Evolutionary conservation across 2,797 vertebrate genomes (phyloP), one percentile per base, ranked within the genome.

Genomic region (Trematomus bernacchii): DNA sequence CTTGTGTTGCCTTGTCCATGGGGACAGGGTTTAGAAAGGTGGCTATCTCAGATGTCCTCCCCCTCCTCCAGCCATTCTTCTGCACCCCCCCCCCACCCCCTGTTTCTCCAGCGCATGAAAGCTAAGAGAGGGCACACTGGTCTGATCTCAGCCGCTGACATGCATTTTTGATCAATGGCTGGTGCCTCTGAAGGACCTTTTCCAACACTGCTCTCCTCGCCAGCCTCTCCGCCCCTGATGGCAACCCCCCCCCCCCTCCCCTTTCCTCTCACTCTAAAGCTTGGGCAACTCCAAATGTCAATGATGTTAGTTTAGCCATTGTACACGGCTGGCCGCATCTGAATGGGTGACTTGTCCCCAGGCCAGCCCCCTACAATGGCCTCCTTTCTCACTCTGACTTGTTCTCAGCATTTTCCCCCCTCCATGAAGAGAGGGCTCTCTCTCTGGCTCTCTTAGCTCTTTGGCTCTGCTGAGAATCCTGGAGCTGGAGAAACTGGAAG

Each of bases 281-380:
- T 91, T 76, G 71, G 82, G 92, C 93, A 91, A 91, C 92, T 95
- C 94, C 91, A 94, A 93, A 96, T 93, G 95, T 95, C 96, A 94
- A 87, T 92, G 94, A 95, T 97, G 96, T 98, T 97, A 96, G 96
- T 98, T 98, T 98, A 96, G 96, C 96, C 94, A 97, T 98, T 97
- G 96, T 92, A 90, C 96, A 97, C 70, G 96, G 96, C 96, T 97
- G 94, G 96, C 94, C 95, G 95, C 90, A 83, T 95, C 95, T 96
- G 95, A 97, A 97, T 96, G 96, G 93, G 87, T 87, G 75, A 95
- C 94, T 95, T 97, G 96, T 97, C 96, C 96, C 94, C 91, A 84
- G 93, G 90, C 95, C 91, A 94, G 94, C 95, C 96, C 95, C 95
- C 92, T 93, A 95, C 94, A 95, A 95, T 92, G 93, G 92, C 90